Percentiles rank a stretch among this genome's conserved stretches.
Conservation (phyloP, 1,140 invertebrate genomes). For the Atta cephalotes region DNA sequence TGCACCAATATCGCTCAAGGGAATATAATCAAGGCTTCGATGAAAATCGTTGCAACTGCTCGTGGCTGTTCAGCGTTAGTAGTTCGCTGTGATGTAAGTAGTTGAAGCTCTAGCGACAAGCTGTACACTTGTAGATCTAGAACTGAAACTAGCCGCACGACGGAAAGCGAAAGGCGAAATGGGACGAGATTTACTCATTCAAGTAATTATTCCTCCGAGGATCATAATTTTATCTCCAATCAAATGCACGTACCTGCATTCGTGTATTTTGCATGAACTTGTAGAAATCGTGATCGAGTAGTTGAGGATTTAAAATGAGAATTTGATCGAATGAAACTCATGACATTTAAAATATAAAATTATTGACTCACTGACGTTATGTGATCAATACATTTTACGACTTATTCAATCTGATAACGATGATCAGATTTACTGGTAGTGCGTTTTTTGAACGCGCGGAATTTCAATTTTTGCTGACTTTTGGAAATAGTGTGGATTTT, state of each 20-base stretch:
- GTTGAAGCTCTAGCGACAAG: slow-evolving; percentile 50
- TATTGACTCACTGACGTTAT: neutral
- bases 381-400: neutral
- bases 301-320: neutral
- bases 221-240: neutral
- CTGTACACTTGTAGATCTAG: slow-evolving; percentile 49
- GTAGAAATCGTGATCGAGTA: neutral
- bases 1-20: slow-evolving; percentile 35
- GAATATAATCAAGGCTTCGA: slow-evolving; percentile 12
- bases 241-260: neutral
- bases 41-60: slow-evolving; percentile 44
- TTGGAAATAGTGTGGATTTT: slow-evolving; percentile 55
- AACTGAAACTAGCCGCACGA: slow-evolving; percentile 50
- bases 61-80: slow-evolving; percentile 49
- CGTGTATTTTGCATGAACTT: neutral
- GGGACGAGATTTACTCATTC: slow-evolving; percentile 13
- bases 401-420: neutral
- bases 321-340: neutral
- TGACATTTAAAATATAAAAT: neutral
- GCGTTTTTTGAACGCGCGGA: neutral
- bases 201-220: neutral
- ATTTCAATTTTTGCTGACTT: slow-evolving; percentile 11
- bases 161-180: slow-evolving; percentile 18
- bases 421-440: neutral
- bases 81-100: slow-evolving; percentile 63